Base-by-base conservation (phyloP, 1,140 invertebrate species). In the Drosophila virilis region DNA sequence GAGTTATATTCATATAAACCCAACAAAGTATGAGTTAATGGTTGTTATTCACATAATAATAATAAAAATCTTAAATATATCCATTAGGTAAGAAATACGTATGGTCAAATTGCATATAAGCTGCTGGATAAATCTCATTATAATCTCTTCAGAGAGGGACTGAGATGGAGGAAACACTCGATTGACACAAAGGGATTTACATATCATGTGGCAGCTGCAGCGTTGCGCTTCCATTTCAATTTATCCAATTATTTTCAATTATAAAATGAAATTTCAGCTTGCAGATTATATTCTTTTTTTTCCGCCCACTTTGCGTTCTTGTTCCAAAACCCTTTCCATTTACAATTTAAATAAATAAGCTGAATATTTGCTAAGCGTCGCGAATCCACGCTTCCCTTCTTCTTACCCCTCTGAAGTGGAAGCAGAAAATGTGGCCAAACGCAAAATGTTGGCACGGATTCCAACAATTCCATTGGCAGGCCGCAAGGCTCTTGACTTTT, bases 201-300 rank as follows among this genome's bases (percentile, higher is more conserved):
- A 40, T 46, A 50, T 46, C 22, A 55, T 32, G 45, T 42, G 22
- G 38, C 51, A 67, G 32, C 22, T 43, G 60, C 33, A 46, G 61
- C 60, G 70, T 45, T 65, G 71, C 43, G 42, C 37, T 69, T 58
- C 61, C 70, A 70, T 80, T 62, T 70, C 59, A 46, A 50, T 55
- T 79, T 79, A 78, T 80, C 10, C 75, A 78, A 78, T 80, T 80
- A 71, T 50, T 59, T 73, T 61, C 69, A 67, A 61, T 74, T 64
- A 40, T 54, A 42, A 52, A 35, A 54, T 45, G 9, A 12, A 35
- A 45, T 66, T 45, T 66, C 22, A 0, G 40, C 8, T 35, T 32
- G 13, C 50, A 37, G 62, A 43, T 66, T 45, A 54, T 35, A n/a
- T 32, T 8, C 22, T 8, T 9, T 8, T 55, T 28, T 12, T 8